Evolutionary conservation across 1,140 invertebrate genomes (phyloP).

Genomic region (Leptinotarsa texana): DNA sequence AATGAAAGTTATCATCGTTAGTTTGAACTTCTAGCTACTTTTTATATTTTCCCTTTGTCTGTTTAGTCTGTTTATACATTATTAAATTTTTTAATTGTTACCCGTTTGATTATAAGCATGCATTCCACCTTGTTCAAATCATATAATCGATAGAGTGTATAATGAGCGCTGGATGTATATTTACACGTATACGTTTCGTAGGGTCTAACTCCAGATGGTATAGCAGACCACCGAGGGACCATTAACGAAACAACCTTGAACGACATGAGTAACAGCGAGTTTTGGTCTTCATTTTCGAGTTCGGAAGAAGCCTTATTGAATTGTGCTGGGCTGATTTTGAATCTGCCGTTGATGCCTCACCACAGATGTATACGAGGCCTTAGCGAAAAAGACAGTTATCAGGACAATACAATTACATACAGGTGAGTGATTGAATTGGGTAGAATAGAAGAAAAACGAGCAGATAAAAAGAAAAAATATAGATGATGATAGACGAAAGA

Average conservation of each 20-base stretch:
- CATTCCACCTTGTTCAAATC: no score
- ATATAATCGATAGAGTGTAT: neutral
- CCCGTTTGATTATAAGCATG: no score
- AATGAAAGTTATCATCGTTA: no score
- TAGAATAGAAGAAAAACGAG: no score
- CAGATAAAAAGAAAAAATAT: no score
- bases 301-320: constrained; percentile 75
- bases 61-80: no score
- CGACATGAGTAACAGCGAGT: constrained; percentile 74
- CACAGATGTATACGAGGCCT: constrained; percentile 57
- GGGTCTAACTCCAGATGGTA: constrained; percentile 64
- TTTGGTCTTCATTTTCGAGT: constrained; percentile 78
- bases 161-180: neutral
- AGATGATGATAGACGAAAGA: no score
- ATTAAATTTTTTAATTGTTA: no score
- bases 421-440: constrained; percentile 54
- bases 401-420: constrained; percentile 67
- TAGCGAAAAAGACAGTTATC: constrained; percentile 57
- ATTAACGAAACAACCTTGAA: constrained; percentile 66
- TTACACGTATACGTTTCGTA: constrained; percentile 37
- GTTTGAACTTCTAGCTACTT: no score
- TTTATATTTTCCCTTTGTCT: no score
- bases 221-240: constrained; percentile 64
- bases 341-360: constrained; percentile 70
- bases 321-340: constrained; percentile 73